Evolutionary conservation across 2,797 vertebrate species (phyloP).

Genomic region (Cynopterus sphinx): DNA sequence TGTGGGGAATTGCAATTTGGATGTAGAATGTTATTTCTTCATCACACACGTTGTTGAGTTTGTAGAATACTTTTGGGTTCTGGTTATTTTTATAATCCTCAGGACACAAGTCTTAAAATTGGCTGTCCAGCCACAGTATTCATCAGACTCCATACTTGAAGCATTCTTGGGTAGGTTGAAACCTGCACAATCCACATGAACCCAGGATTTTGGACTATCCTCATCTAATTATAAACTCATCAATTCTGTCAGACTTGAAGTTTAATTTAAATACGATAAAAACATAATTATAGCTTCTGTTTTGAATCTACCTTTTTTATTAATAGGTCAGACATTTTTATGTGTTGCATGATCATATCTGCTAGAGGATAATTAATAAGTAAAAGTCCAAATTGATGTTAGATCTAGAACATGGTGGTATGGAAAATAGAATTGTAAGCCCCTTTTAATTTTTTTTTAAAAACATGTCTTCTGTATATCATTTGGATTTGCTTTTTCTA

Average conservation of each 20-base stretch:
- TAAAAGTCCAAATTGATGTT: neutral
- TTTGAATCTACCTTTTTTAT: neutral
- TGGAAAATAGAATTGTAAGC: constrained; percentile 25
- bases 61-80: neutral
- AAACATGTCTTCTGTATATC: neutral
- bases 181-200: neutral
- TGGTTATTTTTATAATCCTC: neutral
- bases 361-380: neutral
- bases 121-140: neutral
- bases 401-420: neutral
- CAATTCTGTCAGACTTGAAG: neutral
- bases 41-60: neutral
- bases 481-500: constrained; percentile 32
- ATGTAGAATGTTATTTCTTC: constrained; percentile 23
- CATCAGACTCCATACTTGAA: neutral
- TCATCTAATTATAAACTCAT: constrained; percentile 25
- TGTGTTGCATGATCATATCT: neutral
- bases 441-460: neutral
- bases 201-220: neutral
- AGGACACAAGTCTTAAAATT: neutral
- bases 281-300: constrained; percentile 5
- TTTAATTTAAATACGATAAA: constrained; percentile 53
- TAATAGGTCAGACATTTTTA: constrained; percentile 6
- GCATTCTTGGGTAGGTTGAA: neutral
- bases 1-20: neutral